A percentile compares a stretch with the other conserved stretches of the same genome.
Evolutionary conservation across 2,113 vertebrate species (phyloP).

Genomic region (Ptyas mucosa): DNA sequence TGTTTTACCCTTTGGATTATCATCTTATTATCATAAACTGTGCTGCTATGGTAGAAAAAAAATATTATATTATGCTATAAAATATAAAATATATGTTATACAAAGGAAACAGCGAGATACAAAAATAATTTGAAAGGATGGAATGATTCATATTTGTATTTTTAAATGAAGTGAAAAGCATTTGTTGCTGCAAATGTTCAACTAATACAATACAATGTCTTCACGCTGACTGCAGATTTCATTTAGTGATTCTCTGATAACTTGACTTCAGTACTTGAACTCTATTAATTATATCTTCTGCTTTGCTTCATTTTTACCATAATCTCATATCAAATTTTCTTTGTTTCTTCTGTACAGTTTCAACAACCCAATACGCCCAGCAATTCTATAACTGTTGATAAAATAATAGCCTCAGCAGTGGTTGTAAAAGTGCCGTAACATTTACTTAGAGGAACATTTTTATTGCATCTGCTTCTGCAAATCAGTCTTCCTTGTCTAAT

Average conservation of each 20-base stretch:
- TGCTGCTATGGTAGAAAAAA: constrained; percentile 21
- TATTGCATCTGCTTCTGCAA: not conserved
- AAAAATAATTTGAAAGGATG: not conserved
- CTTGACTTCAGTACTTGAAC: not conserved
- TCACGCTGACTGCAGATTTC: not conserved
- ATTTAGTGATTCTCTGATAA: not conserved
- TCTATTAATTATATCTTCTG: not conserved
- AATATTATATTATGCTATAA: constrained; percentile 17
- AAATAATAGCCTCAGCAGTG: not conserved
- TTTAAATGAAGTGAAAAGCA: not conserved
- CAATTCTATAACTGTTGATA: not conserved
- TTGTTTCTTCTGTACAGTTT: not conserved
- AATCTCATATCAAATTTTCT: not conserved
- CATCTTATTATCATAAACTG: constrained; percentile 40
- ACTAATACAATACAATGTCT: not conserved
- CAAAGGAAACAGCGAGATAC: not conserved
- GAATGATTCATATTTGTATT: not conserved
- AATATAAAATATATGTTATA: not conserved
- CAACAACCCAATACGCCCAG: not conserved
- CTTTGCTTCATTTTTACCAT: not conserved
- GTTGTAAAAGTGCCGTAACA: not conserved
- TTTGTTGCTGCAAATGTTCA: not conserved
- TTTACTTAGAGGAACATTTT: not conserved
- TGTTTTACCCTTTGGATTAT: constrained; percentile 42
- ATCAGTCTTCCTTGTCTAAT: not conserved